Evolutionary conservation across 1,140 invertebrate species (phyloP), one percentile per base, ranked within the genome.

Genomic region (Solenopsis fugax): DNA sequence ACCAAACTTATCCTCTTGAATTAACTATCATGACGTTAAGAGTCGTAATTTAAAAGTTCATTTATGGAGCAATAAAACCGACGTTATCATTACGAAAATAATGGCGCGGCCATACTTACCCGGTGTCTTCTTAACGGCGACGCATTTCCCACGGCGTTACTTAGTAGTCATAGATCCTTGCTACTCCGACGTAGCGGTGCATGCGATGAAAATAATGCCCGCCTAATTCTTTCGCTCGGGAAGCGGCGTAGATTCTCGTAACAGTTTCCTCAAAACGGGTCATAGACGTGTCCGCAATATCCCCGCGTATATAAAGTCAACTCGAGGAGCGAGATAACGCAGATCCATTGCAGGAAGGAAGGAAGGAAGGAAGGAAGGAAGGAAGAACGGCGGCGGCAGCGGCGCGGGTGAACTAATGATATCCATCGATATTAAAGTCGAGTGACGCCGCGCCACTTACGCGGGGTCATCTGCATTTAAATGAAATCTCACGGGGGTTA

Each of bases 361-460:
- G 37, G 54, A 50, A 21, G 41, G 41, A 41, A 41, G 41, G 41
- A 56, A 84, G 54, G n/a, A 56, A 56, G 37, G 56, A 85, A 75
- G 21, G 54, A 76, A 73, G 52, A 52, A 82, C 29, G 58, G 37
- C 18, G 76, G 16, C 21, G 62, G 50, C 37, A 65, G 24, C 29
- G 75, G 56, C 50, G 45, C 29, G 85, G 45, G 84, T 73, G 52
- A 88, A 88, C 88, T 92, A 91, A 92, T 90, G 87, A 92, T 92
- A 92, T 87, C 92, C 87, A 92, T 92, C 91, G 91, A 92, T 92
- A 92, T 92, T 92, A 90, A 87, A 90, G 81, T 85, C 85, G 65
- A 90, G 89, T 87, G 78, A 89, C 84, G 67, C 75, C 69, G 77
- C 72, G 67, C 60, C 86, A 87, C 86, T 89, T 90, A 88, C 86